These are phyloP conservation scores for Drosophila anceps DNA, from an alignment of 2,888 invertebrate species.

Conservation along the genomic window DNA sequence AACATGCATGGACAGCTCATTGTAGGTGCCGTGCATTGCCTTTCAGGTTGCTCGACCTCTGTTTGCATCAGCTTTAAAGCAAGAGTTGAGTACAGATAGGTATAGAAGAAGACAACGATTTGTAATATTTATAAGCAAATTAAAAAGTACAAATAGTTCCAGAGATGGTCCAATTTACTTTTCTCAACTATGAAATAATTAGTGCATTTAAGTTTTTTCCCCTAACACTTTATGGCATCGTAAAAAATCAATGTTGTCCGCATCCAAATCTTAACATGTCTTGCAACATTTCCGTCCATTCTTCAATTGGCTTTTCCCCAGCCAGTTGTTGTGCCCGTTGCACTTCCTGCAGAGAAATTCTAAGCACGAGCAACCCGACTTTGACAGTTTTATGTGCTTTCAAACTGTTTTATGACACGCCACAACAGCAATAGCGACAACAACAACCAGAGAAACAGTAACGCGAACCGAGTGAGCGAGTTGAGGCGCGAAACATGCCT, in stretches of 20 bases:
- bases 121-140: background rate
- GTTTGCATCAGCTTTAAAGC: conserved; percentile 54
- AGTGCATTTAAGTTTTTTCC: conserved; percentile 13
- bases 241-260: conserved; percentile 26
- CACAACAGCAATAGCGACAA: conserved; percentile 42
- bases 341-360: conserved; percentile 74
- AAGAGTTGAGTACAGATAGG: too few relatives aligned
- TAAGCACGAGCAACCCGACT: conserved; percentile 65
- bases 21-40: conserved; percentile 74
- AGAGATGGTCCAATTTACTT: background rate
- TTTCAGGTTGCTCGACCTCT: conserved; percentile 42
- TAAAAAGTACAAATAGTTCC: background rate
- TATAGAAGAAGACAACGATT: fast-evolving
- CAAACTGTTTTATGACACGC: conserved; percentile 85
- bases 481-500: conserved; percentile 64
- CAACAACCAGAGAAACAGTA: conserved; percentile 27
- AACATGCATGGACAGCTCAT: conserved; percentile 12
- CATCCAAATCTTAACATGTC: conserved; percentile 14
- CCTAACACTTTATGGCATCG: conserved; percentile 20
- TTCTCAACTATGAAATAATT: conserved; percentile 12
- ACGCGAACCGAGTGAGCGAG: conserved; percentile 35
- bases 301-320: conserved; percentile 50
- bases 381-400: conserved; percentile 85
- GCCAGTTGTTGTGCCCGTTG: conserved; percentile 36
- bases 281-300: conserved; percentile 62